These are phyloP conservation scores for Papio anubis DNA, from an alignment of 2,113 vertebrate species.

Conservation along the genomic window DNA sequence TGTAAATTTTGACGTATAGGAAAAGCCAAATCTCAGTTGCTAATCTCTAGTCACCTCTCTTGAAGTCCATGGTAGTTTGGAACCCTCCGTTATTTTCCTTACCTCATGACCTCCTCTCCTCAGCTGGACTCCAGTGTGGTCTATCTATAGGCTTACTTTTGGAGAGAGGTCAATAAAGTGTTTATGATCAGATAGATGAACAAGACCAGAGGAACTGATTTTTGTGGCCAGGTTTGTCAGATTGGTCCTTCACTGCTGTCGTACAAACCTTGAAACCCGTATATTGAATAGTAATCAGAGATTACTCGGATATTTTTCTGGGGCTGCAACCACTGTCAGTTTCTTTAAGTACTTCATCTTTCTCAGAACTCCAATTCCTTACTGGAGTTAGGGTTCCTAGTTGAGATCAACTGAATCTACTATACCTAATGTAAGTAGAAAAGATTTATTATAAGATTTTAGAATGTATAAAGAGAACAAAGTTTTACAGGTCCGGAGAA, in stretches of 20 bases:
- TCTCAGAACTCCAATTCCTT: neutral
- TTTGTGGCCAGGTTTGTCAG: neutral
- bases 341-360: neutral
- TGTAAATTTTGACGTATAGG: neutral
- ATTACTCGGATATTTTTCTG: neutral
- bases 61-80: neutral
- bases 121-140: neutral
- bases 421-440: neutral
- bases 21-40: neutral
- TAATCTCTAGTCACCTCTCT: neutral
- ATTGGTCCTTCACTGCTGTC: neutral
- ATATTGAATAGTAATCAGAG: neutral
- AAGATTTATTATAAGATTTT: conserved; percentile 11
- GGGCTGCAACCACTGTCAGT: neutral
- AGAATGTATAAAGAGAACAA: neutral
- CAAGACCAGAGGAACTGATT: neutral
- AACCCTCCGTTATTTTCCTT: neutral
- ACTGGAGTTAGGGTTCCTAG: neutral
- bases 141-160: neutral
- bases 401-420: neutral
- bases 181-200: neutral
- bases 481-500: neutral
- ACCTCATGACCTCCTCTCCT: neutral
- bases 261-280: neutral
- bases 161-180: neutral